A percentile compares a stretch with the other conserved stretches of the same genome.
phyloP scores from a whole-genome alignment of 2,113 vertebrate genomes.

The Equus przewalskii region DNA sequence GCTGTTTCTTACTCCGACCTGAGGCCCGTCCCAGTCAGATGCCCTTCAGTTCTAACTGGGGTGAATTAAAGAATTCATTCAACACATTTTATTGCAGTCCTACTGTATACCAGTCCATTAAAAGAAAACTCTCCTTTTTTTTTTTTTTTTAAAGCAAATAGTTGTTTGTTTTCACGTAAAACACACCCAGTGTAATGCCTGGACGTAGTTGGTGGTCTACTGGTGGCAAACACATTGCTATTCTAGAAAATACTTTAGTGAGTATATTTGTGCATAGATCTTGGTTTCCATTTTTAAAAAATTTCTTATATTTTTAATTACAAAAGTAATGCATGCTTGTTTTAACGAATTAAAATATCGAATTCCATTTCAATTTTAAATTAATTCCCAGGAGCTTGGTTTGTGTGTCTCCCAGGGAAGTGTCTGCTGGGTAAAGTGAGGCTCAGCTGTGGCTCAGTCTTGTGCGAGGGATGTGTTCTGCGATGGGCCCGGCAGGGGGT shows the following conservation, averaged over 20 bases:
- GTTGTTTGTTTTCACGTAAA: not conserved
- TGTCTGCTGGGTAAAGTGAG: not conserved
- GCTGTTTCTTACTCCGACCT: not conserved
- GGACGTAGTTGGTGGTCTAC: not conserved
- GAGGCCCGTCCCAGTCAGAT: not conserved
- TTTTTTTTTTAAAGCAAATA: not conserved
- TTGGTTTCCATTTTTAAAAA: not conserved
- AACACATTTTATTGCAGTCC: not conserved
- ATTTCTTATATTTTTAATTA: conserved; percentile 60
- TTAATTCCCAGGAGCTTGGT: conserved; percentile 29
- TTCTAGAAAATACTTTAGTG: not conserved
- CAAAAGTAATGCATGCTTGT: conserved; percentile 13
- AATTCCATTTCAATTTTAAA: conserved; percentile 72
- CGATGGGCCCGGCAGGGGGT: not conserved
- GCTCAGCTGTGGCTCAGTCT: not conserved
- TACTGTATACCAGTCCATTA: not conserved
- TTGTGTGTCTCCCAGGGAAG: conserved; percentile 23
- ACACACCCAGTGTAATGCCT: not conserved
- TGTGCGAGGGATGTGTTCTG: not conserved
- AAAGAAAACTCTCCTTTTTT: not conserved
- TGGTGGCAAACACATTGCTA: not conserved
- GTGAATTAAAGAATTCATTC: not conserved
- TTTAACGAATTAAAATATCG: conserved; percentile 68
- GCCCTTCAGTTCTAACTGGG: not conserved
- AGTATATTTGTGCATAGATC: not conserved